A percentile compares a stretch with the other conserved stretches of the same genome.
These are phyloP conservation scores for Anguilla megastoma DNA, from an alignment of 2,797 vertebrate species.

Conservation along the genomic window DNA sequence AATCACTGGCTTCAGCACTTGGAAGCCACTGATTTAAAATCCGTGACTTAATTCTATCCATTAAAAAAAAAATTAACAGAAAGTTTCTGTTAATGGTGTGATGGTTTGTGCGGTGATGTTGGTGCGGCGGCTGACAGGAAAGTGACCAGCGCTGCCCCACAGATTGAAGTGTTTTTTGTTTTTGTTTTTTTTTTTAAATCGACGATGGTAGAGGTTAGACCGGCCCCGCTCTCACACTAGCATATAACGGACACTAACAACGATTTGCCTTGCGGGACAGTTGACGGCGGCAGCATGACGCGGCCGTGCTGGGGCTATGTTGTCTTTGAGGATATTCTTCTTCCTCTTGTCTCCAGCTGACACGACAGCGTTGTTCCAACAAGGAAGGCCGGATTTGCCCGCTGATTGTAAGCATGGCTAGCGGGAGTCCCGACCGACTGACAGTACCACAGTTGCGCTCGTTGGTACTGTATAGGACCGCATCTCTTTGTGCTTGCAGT, in stretches of 20 bases:
- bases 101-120: not conserved
- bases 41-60: too few species aligned
- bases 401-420: not conserved
- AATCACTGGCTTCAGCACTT: not conserved
- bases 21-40: not conserved
- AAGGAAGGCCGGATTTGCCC: not conserved
- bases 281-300: not conserved
- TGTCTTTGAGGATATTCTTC: not conserved
- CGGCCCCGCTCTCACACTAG: not conserved
- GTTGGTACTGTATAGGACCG: not conserved
- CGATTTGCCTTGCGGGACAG: not conserved
- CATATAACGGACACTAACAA: not conserved
- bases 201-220: not conserved
- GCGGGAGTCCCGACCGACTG: not conserved
- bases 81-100: not conserved
- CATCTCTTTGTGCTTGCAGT: not conserved
- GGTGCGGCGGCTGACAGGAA: not conserved
- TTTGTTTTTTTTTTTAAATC: not conserved
- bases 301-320: not conserved
- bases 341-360: not conserved
- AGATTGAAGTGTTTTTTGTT: not conserved
- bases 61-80: too few species aligned
- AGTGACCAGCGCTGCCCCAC: not conserved
- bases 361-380: not conserved
- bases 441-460: not conserved